Conservation (phyloP, 2,888 invertebrate species). For the Diaperis boleti region DNA sequence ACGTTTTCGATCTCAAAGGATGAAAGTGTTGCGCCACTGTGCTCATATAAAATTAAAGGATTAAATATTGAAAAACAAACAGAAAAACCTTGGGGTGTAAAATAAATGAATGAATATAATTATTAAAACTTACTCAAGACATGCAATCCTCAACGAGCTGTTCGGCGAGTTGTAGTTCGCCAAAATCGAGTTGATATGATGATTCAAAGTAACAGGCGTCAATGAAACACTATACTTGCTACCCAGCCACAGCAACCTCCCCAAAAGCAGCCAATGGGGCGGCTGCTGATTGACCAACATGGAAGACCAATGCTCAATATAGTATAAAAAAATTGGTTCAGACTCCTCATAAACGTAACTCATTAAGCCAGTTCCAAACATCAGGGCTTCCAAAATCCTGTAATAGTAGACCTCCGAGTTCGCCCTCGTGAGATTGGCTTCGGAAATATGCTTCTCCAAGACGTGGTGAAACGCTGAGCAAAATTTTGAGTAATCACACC, state of each 20-base stretch:
- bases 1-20: no score
- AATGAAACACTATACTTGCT: slow-evolving; percentile 46
- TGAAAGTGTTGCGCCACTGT: no score
- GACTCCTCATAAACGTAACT: slow-evolving; percentile 41
- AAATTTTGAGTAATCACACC: slow-evolving; percentile 40
- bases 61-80: no score
- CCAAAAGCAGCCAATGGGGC: slow-evolving; percentile 41
- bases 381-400: slow-evolving; percentile 48
- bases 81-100: no score
- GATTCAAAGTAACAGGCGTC: slow-evolving; percentile 40
- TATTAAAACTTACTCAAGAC: slow-evolving; percentile 47
- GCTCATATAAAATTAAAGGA: no score
- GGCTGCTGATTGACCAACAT: slow-evolving; percentile 33
- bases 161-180: slow-evolving; percentile 37
- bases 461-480: slow-evolving; percentile 46
- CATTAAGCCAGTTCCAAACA: slow-evolving; percentile 48
- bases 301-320: slow-evolving; percentile 48
- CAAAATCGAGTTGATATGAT: slow-evolving; percentile 45
- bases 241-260: slow-evolving; percentile 47
- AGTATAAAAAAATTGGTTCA: slow-evolving; percentile 37
- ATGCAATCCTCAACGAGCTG: slow-evolving; percentile 42
- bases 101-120: no score
- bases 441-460: slow-evolving; percentile 46
- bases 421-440: slow-evolving; percentile 38
- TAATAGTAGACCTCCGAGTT: slow-evolving; percentile 43